Conservation (phyloP, 2,113 vertebrate species). For the Silurus meridionalis region DNA sequence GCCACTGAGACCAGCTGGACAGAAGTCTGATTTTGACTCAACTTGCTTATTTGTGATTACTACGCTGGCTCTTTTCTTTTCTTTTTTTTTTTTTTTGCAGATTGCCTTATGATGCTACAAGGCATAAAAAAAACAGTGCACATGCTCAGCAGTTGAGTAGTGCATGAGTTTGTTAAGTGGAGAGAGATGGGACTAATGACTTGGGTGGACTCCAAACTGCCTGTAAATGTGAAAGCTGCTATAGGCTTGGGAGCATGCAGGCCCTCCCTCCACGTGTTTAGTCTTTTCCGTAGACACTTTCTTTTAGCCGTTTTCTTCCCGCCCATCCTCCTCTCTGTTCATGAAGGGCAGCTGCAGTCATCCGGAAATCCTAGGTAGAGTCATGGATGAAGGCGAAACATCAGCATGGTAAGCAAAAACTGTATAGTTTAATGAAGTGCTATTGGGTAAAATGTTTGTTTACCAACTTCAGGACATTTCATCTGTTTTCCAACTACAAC, state of each 20-base stretch:
- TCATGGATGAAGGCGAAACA: no score
- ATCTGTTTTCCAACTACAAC: no score
- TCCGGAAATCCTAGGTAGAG: conserved; percentile 2
- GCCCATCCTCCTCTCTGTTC: conserved; percentile 30
- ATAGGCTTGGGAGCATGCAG: conserved; percentile 13
- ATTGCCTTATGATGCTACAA: background rate
- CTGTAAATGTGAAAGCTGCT: conserved; percentile 26
- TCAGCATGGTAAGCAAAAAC: no score
- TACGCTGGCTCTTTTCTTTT: background rate
- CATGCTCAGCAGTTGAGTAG: conserved; percentile 14
- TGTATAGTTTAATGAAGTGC: no score
- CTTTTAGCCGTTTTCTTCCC: background rate
- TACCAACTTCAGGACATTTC: no score
- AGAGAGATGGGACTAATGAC: conserved; percentile 33
- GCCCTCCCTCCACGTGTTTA: conserved; percentile 26
- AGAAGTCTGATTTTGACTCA: background rate
- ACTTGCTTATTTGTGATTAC: background rate
- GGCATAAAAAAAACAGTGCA: conserved; percentile 2
- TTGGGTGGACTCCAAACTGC: conserved; percentile 30
- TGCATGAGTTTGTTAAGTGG: conserved; percentile 38
- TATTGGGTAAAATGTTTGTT: no score
- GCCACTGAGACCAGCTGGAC: background rate
- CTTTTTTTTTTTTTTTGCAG: background rate
- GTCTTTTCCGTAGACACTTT: conserved; percentile 20
- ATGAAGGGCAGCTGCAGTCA: conserved; percentile 7